Evolutionary conservation across 2,113 vertebrate species (phyloP), one percentile per base, ranked within the genome.

Genomic region (Dermatemys mawii): DNA sequence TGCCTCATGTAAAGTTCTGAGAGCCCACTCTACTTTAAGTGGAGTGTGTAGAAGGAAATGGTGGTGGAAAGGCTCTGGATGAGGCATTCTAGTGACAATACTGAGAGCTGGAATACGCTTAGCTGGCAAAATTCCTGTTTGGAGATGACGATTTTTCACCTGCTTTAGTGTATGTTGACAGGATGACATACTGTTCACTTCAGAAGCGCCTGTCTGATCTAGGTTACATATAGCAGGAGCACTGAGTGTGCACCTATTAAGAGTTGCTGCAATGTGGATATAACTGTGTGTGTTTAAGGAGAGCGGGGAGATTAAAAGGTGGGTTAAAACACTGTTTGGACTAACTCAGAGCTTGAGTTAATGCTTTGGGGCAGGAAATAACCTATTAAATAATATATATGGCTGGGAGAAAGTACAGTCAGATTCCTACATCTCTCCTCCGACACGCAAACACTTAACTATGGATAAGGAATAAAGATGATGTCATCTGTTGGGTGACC

Each of bases 21-120:
- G 60, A 67, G 1, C 44, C 50, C n/a, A n/a, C 51, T 78, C 14
- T 2, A 0, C 19, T 78, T 83, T 88, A 90, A 89, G 5, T 4
- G 44, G 81, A 63, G 92, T 90, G 0, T 11, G 2, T 41, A 6
- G 29, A 21, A 12, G 63, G 32, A 2, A 48, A 81, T 48, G 2
- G 5, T 51, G 53, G 12, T 53, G 3, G 53, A 50, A 41, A 89
- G 79, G 85, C 38, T 87, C 1, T 17, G 84, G 50, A 29, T n/a
- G 49, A 27, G 50, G 22, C 21, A 48, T 4, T 1, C 0, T 5
- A 0, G n/a, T 90, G 0, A 0, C 35, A 2, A 19, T 21, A 1
- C 63, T 14, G 41, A 83, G 35, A 75, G 2, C 29, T 35, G 50
- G 70, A 17, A 6, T 14, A 73, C 26, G 19, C 73, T 89, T 4